Evolutionary conservation across 1,140 invertebrate species (phyloP), one percentile per base, ranked within the genome.

Genomic region (Euura saliciscinereae): DNA sequence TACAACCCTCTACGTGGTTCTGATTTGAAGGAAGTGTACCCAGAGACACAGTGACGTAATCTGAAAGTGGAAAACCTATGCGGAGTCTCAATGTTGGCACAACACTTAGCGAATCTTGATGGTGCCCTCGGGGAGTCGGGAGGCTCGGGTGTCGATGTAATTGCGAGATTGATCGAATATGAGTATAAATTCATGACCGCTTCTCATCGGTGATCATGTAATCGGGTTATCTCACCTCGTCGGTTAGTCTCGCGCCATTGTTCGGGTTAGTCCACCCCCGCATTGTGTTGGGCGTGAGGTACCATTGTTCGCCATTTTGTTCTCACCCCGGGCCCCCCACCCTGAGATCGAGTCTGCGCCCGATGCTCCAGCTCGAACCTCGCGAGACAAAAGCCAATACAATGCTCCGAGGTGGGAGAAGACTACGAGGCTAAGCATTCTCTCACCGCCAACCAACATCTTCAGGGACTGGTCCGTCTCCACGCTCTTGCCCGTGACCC

Each of bases 271-370:
- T 8, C 66, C 66, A 59, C 66, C 66, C 66, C 43, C 28, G 66
- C 43, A 67, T 67, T 67, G 66, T 67, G 43, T 67, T 28, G 66
- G 66, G 66, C 66, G 66, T 67, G 66, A 67, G 66, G 13, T 28
- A 10, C 66, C 66, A 44, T 67, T 67, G 43, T 67, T 67, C 66
- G 66, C 66, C 66, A 67, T 67, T 67, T 67, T 67, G 66, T 67
- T 67, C 66, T 67, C 4, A 67, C 43, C 66, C 66, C 43, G 11
- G 66, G 3, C 4, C 42, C 43, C 66, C 66, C 28, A 11, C 28
- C 66, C 8, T 28, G 11, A 10, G 59, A 28, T 3, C 13, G 28
- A 67, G 66, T 44, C 66, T 67, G 28, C 43, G 66, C 28, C 66
- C 13, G 13, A 28, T 44, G 4, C 66, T 1, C 8, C 28, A 4